Evolutionary conservation across 2,888 invertebrate genomes (phyloP).

Genomic region (Micoletzkya japonica): DNA sequence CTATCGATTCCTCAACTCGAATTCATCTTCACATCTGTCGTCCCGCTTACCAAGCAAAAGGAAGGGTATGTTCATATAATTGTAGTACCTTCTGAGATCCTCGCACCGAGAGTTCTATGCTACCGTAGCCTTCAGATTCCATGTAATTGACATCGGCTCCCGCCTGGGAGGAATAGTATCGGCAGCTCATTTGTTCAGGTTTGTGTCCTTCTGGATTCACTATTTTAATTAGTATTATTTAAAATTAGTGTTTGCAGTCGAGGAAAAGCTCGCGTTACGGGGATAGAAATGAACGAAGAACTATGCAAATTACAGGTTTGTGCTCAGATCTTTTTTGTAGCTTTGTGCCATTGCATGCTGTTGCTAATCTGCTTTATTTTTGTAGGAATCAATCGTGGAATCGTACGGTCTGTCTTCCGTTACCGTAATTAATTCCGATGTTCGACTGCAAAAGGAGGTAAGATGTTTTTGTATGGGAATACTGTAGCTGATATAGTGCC

Average conservation of each 20-base stretch:
- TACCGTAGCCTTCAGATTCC: constrained; percentile 19
- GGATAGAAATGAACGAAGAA: constrained; percentile 76
- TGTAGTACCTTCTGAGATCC: not conserved
- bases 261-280: constrained; percentile 69
- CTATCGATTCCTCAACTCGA: constrained; percentile 37
- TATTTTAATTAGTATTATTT: too few species aligned
- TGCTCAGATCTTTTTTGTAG: constrained; percentile 70
- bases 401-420: constrained; percentile 33
- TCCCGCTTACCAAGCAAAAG: constrained; percentile 66
- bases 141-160: constrained; percentile 75
- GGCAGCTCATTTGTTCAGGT: constrained; percentile 65
- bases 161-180: constrained; percentile 75
- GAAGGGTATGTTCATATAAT: constrained; percentile 5
- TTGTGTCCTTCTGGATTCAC: constrained; percentile 1
- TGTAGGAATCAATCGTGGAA: constrained; percentile 19
- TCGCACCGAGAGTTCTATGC: not conserved
- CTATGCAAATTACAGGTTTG: constrained; percentile 72
- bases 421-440: constrained; percentile 69
- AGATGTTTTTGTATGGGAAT: not conserved
- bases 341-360: constrained; percentile 59
- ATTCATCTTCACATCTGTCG: constrained; percentile 72
- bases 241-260: too few species aligned
- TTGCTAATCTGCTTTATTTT: not conserved
- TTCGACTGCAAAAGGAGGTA: constrained; percentile 69
- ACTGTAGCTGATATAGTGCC: not conserved